Evolutionary conservation across 64 coral and sea anemone genomes (phyloP), one percentile per base, ranked within the genome.

Genomic region (Dendrophyllia cribrosa): DNA sequence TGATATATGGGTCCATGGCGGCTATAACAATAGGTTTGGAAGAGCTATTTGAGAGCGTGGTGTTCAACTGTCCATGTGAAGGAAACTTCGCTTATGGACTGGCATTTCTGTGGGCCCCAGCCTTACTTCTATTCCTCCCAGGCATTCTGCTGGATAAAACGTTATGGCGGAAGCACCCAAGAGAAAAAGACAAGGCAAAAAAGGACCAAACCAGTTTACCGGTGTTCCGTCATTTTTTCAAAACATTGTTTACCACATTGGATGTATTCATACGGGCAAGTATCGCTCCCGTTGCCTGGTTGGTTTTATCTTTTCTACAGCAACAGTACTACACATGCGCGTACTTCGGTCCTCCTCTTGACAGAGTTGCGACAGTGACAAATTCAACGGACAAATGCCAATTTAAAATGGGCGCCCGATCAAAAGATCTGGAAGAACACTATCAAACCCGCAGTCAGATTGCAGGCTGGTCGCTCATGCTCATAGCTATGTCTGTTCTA

Each of bases 291-390:
- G 6, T 12, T 19, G 59, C 60, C 16, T 83, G 79, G 79, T 20
- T 83, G 3, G 79, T 66, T 43, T 9, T 83, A 7, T 83, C 79
- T 2, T 61, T 83, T 83, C 61, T 83, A 49, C 58, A 48, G n/a
- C 79, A 83, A 50, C 59, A 66, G 9, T 83, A 83, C 43, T 83
- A 83, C 34, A 83, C 79, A 0, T 83, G 79, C 43, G 79, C 79
- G 1, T 83, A 63, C 20, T 83, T 83, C 45, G 79, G 79, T 13
- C 79, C 79, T 7, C 43, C 79, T 19, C 34, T 83, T 16, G 43
- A 83, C 15, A 66, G 20, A 10, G 44, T 48, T 21, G 12, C 0
- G 17, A 20, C 60, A 6, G 17, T 13, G 17, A 44, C 15, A 9
- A 83, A 83, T 22, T 6, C 7, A 4, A 83, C 26, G 6, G 43